Percentiles rank a stretch among this genome's conserved stretches.
These are phyloP conservation scores for Agonopterix arenella DNA, from an alignment of 2,888 invertebrate genomes.

Conservation along the genomic window DNA sequence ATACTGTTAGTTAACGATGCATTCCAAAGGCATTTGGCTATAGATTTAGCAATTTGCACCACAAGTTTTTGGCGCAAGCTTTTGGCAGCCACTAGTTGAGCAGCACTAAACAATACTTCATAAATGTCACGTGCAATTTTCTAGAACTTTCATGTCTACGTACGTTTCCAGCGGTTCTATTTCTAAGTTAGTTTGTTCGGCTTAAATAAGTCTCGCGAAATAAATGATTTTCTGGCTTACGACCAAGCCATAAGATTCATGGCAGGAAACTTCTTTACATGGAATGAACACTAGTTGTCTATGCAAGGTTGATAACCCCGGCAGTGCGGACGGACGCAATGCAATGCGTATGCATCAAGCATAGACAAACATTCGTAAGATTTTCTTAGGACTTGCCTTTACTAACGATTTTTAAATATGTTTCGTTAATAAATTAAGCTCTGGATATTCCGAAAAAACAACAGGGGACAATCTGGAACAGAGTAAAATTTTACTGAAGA, in stretches of 20 bases:
- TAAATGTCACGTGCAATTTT: not conserved
- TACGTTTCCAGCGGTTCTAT: constrained; percentile 10
- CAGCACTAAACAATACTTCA: no score
- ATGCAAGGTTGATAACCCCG: constrained; percentile 53
- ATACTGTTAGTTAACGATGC: not conserved
- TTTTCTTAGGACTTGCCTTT: no score
- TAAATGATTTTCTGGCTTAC: not conserved
- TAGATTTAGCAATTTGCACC: not conserved
- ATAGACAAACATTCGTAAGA: no score
- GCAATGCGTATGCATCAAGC: constrained; percentile 37
- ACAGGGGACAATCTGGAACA: no score
- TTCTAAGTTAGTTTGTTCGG: not conserved
- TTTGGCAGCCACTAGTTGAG: no score
- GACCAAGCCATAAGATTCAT: constrained; percentile 16
- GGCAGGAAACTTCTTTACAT: constrained; percentile 12
- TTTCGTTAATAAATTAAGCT: no score
- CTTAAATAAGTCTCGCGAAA: no score
- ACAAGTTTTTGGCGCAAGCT: no score
- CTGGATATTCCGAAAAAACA: no score
- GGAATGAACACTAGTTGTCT: constrained; percentile 13
- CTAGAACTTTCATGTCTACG: not conserved
- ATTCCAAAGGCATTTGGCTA: not conserved
- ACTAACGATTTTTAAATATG: no score
- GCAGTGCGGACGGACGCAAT: constrained; percentile 36
- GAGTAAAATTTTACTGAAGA: no score